Base-by-base conservation (phyloP, 2,113 vertebrate species). In the Pseudonaja textilis region DNA sequence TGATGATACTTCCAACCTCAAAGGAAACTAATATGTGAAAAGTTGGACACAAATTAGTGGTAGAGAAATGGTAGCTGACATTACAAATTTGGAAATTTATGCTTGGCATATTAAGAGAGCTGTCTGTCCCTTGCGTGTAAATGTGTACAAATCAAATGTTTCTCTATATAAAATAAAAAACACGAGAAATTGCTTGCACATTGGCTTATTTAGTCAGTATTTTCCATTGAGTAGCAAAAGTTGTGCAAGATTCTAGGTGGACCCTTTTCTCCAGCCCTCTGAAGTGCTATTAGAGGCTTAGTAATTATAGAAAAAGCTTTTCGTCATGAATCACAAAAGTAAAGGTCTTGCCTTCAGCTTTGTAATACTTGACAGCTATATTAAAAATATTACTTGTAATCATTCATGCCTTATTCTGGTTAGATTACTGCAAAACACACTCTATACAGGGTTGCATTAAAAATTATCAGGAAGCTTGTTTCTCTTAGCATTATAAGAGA, bases 81-180 rank as follows among this genome's bases (percentile, higher is more conserved):
- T 95, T 92, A 64, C 93, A 95, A 90, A 56, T 59, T 89, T 92
- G 93, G 93, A 92, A 81, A 96, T 95, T 96, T 93, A 93, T 50
- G 10, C 90, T 94, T 93, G 94, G 92, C 91, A 39, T 61, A 52
- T 64, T 93, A 94, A 94, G 92, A 88, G 93, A 93, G 47, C 0
- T 0, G 89, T 93, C 94, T 94, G 94, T 96, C 94, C 96, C 88
- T 29, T 50, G 52, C 9, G 86, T 1, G 85, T 93, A 47, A 54
- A 52, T 89, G 88, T 55, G 94, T 85, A 26, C 92, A 95, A 95
- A 96, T 94, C 91, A 93, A 93, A 94, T 96, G 93, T 89, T 95
- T 94, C 14, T 93, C 95, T 96, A 96, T 92, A 92, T 94, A 93
- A 90, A 20, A 39, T 81, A n/a, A n/a, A 29, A 39, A 81, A 22